These are phyloP conservation scores for Spinibarbus caldwelli DNA, from an alignment of 2,797 vertebrate genomes.

Conservation along the genomic window DNA sequence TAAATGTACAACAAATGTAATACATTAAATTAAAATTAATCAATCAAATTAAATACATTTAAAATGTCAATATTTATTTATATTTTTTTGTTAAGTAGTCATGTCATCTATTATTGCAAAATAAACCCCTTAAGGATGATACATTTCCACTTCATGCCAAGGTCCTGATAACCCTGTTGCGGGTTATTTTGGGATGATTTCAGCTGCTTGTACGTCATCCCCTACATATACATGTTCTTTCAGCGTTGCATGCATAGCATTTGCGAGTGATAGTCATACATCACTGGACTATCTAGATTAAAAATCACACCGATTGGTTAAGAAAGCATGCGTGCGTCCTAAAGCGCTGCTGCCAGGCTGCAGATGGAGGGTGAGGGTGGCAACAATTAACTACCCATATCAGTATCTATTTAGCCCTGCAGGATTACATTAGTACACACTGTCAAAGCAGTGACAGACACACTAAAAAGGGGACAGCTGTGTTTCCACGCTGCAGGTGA, in stretches of 20 bases:
- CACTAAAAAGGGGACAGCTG: conserved; percentile 42
- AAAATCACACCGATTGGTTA: neutral
- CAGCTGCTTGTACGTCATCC: neutral
- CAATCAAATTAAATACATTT: no score
- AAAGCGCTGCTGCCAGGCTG: neutral
- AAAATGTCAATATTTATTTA: no score
- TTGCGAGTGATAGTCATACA: neutral
- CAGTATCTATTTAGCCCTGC: conserved; percentile 26
- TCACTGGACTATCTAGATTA: neutral
- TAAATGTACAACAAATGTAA: no score
- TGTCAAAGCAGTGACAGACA: conserved; percentile 6
- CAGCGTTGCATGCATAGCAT: neutral
- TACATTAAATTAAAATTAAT: no score
- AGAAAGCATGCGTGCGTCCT: neutral
- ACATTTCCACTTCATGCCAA: neutral
- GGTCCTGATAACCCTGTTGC: neutral
- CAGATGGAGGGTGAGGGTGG: neutral
- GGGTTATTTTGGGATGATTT: neutral
- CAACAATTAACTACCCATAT: conserved; percentile 41
- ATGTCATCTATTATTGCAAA: no score
- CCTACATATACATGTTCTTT: neutral
- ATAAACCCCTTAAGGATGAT: no score
- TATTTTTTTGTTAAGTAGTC: no score
- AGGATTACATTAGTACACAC: conserved; percentile 22
- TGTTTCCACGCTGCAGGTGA: conserved; percentile 60